Evolutionary conservation across 2,888 invertebrate genomes (phyloP), one percentile per base, ranked within the genome.

Genomic region (Sicus ferrugineus): DNA sequence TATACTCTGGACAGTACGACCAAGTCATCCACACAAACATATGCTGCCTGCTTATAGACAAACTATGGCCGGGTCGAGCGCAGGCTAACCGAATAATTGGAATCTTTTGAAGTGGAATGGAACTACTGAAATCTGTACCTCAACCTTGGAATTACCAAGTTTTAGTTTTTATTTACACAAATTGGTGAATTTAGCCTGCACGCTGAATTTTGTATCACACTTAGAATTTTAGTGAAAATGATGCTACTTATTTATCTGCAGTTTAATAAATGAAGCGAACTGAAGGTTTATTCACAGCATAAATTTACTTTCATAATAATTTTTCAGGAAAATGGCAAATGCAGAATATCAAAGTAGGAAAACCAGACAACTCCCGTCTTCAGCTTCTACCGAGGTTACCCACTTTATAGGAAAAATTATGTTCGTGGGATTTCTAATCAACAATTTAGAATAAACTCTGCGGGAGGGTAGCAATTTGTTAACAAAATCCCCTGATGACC

Each of bases 291-390:
- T 64, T 50, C 21, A 28, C 23, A 64, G 21, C 34, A 50, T 48
- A 31, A 64, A 31, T 64, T 23, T 30, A 31, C 14, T 30, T 50
- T 50, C 31, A 23, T 50, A 28, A 34, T 30, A 38, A 26, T 26
- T 56, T 28, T 28, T 54, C 19, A 46, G 56, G 56, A 66, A 26
- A 66, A 56, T 38, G n/a, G 66, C 28, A 65, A 63, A 48, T 56
- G 66, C 38, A 58, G 28, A 19, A 64, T 31, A 30, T 23, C 50
- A 30, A 11, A 46, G 46, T 56, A 56, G 52, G 52, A 50, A 64
- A 64, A 64, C 50, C 30, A 48, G 63, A 34, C 64, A 52, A 64
- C 64, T 64, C 64, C 64, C 64, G 64, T 52, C 64, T 48, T 64
- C 31, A 64, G 64, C 52, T 50, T 50, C 62, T n/a, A n/a, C n/a